These are phyloP conservation scores for Nixonia krombeini DNA, from an alignment of 1,140 invertebrate species.

Conservation along the genomic window DNA sequence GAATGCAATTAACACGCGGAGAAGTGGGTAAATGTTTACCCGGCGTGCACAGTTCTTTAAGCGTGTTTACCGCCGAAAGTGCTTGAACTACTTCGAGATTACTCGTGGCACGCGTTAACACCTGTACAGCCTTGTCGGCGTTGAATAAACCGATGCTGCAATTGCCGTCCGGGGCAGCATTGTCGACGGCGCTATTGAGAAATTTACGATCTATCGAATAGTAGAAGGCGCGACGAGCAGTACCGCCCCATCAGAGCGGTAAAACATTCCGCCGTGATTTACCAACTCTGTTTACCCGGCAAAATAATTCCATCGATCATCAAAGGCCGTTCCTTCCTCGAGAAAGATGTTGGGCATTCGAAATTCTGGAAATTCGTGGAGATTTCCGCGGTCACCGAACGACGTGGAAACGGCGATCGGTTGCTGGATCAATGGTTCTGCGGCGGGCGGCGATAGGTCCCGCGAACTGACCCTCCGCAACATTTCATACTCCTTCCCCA, in stretches of 20 bases:
- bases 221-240: too few species aligned
- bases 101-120: constrained; percentile 25
- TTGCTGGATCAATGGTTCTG: not conserved
- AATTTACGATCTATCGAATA: not conserved
- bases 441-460: not conserved
- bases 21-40: constrained; percentile 30
- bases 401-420: not conserved
- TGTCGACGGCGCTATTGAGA: constrained; percentile 10
- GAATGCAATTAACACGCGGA: constrained; percentile 36
- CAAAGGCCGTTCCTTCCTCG: not conserved
- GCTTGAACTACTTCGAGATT: constrained; percentile 37
- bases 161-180: constrained; percentile 20
- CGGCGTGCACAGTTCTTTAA: constrained; percentile 30
- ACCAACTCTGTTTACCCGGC: not conserved
- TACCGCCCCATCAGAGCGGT: too few species aligned
- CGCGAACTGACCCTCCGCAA: not conserved
- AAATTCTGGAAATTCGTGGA: too few species aligned
- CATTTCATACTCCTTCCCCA: not conserved
- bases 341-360: not conserved
- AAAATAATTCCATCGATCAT: not conserved
- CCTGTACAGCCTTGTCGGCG: constrained; percentile 24
- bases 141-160: constrained; percentile 30
- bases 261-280: not conserved
- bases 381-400: constrained; percentile 3
- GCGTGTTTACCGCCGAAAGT: constrained; percentile 29